phyloP scores from a whole-genome alignment of 2,113 vertebrate species.

The Recurvirostra avosetta region DNA sequence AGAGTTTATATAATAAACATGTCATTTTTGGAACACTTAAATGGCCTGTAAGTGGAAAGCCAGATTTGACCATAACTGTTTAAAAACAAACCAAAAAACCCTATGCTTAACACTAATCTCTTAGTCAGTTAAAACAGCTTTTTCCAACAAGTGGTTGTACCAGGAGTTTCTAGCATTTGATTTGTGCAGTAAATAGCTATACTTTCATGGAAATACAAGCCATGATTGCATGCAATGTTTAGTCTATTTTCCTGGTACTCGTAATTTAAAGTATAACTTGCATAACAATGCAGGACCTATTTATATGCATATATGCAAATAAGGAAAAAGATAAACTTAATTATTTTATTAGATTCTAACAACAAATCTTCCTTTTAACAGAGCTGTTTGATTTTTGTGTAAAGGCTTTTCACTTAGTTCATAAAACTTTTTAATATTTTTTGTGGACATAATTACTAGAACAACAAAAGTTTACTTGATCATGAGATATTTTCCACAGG shows the following conservation, averaged over 20 bases:
- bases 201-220: neutral
- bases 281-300: neutral
- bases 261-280: neutral
- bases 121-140: neutral
- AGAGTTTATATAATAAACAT: neutral
- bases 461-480: neutral
- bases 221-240: neutral
- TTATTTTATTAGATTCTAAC: neutral
- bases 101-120: neutral
- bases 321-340: neutral
- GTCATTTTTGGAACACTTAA: neutral
- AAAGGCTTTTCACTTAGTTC: neutral
- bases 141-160: neutral
- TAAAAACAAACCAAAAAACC: neutral
- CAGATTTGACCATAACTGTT: neutral
- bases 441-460: neutral
- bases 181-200: neutral
- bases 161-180: neutral
- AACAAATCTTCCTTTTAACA: neutral
- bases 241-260: neutral
- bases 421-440: neutral
- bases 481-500: neutral
- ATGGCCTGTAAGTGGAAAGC: neutral
- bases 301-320: neutral
- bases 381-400: neutral